A percentile compares a stretch with the other conserved stretches of the same genome.
phyloP scores from a whole-genome alignment of 2,113 vertebrate species.

The Laticauda laticaudata region DNA sequence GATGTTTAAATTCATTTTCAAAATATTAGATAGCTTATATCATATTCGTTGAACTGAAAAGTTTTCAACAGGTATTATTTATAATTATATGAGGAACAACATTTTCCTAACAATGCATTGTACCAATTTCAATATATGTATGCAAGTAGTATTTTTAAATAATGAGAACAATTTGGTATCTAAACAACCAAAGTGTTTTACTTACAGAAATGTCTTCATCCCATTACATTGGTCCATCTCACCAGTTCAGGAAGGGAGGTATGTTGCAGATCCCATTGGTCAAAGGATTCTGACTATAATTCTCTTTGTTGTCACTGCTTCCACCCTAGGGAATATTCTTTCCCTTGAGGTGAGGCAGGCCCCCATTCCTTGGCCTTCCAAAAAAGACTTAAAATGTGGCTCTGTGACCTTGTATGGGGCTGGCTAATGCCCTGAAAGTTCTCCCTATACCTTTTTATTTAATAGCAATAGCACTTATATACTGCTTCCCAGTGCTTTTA shows the following conservation, averaged over 20 bases:
- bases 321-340: background rate
- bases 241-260: background rate
- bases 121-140: background rate
- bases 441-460: background rate
- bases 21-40: background rate
- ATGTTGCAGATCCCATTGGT: background rate
- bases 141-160: constrained; percentile 1
- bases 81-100: background rate
- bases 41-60: background rate
- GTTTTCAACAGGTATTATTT: background rate
- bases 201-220: background rate
- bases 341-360: background rate
- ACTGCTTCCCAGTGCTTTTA: too few species aligned
- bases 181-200: background rate
- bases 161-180: background rate
- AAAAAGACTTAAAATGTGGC: background rate
- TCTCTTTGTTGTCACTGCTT: background rate
- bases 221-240: background rate
- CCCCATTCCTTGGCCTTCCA: background rate
- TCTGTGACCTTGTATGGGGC: background rate
- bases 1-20: background rate
- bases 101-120: background rate
- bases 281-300: background rate
- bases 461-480: background rate
- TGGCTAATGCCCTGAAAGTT: background rate